Evolutionary conservation across 1,140 invertebrate species (phyloP).

Genomic region (Littorina saxatilis): DNA sequence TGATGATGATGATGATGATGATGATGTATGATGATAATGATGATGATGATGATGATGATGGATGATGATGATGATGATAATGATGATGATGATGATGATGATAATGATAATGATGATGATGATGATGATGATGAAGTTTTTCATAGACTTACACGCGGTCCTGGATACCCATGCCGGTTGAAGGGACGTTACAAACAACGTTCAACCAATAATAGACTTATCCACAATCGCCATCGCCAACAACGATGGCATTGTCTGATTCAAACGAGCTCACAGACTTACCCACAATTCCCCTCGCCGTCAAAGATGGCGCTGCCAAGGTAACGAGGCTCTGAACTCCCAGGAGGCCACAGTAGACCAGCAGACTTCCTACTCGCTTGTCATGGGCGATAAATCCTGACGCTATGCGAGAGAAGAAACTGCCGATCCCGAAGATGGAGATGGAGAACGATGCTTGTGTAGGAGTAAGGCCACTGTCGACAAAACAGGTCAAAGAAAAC

Average conservation of each 20-base stretch:
- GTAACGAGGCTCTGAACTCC: neutral
- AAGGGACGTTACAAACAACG: neutral
- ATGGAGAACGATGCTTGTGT: neutral
- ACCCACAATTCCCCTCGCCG: neutral
- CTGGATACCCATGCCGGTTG: no score
- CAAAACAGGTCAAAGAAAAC: neutral
- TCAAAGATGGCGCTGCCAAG: slow-evolving; percentile 6
- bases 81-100: no score
- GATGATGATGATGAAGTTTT: neutral
- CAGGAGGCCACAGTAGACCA: slow-evolving; percentile 13
- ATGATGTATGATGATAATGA: no score
- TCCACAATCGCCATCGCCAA: neutral
- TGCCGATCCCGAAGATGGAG: neutral
- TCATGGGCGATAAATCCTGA: slow-evolving; percentile 11
- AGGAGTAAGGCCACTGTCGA: neutral
- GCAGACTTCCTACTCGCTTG: neutral
- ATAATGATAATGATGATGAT: no score
- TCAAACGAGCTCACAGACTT: neutral
- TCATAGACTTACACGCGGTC: neutral
- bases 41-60: no score
- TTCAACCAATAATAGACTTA: neutral
- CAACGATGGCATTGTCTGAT: neutral
- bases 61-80: no score
- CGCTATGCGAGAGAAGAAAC: neutral
- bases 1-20: no score